Evolutionary conservation across 2,797 vertebrate species (phyloP).

Genomic region (Lindbergichthys nudifrons): DNA sequence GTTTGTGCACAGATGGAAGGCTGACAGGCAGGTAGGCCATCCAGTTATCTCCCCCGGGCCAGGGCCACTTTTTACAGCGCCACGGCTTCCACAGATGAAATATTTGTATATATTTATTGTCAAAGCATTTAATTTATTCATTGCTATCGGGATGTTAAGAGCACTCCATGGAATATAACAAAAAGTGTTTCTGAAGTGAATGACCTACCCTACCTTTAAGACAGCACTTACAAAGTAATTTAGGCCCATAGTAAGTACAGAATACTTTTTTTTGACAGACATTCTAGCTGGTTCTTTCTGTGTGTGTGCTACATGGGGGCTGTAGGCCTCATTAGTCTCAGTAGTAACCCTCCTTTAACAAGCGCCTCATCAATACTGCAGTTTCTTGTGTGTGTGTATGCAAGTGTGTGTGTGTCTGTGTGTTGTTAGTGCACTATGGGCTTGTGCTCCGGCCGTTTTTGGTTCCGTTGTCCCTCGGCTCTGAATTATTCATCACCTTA

Average conservation of each 20-base stretch:
- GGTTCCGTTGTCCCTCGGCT: constrained; percentile 77
- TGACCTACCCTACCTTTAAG: too few species aligned
- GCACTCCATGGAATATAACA: too few species aligned
- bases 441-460: constrained; percentile 66
- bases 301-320: constrained; percentile 22
- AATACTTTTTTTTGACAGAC: neutral
- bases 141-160: too few species aligned
- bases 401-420: constrained; percentile 11
- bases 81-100: too few species aligned
- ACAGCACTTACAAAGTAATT: too few species aligned
- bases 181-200: too few species aligned
- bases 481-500: constrained; percentile 92
- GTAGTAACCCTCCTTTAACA: constrained; percentile 60
- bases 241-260: neutral
- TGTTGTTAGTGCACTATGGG: constrained; percentile 13
- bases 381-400: constrained; percentile 5
- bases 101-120: too few species aligned
- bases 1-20: too few species aligned
- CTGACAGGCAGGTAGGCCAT: too few species aligned
- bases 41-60: too few species aligned
- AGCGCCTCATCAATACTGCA: constrained; percentile 76
- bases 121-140: too few species aligned
- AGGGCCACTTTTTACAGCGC: too few species aligned
- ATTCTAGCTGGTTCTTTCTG: neutral
- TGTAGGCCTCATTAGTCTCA: constrained; percentile 59